Evolutionary conservation across 2,113 vertebrate genomes (phyloP).

Genomic region (Crotophaga sulcirostris): DNA sequence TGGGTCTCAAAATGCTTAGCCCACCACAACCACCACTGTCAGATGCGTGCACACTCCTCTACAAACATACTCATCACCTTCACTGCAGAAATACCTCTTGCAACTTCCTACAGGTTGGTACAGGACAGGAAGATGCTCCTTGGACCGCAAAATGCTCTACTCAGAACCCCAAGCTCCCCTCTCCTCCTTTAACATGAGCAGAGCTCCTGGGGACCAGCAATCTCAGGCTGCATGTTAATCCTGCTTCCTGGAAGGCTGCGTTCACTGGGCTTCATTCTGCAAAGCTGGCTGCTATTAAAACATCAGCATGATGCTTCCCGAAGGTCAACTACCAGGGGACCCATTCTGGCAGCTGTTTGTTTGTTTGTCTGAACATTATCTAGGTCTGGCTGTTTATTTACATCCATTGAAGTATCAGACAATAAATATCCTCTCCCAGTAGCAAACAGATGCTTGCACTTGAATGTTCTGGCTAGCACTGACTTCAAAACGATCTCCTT

Average conservation of each 20-base stretch:
- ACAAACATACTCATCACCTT: neutral
- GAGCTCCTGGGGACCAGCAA: neutral
- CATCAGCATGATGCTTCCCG: conserved; percentile 65
- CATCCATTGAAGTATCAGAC: conserved; percentile 78
- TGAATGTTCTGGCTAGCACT: conserved; percentile 57
- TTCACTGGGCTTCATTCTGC: neutral
- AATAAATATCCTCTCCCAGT: conserved; percentile 81
- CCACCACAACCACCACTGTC: too few species aligned
- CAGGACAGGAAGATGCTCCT: rapidly evolving
- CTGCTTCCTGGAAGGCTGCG: neutral
- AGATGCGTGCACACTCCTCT: neutral
- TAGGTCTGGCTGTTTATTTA: conserved; percentile 78
- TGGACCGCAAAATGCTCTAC: neutral
- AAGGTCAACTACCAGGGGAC: conserved; percentile 78
- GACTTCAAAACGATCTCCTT: conserved; percentile 74
- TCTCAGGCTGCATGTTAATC: neutral
- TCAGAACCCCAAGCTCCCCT: neutral
- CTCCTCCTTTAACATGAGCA: neutral
- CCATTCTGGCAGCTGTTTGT: conserved; percentile 78
- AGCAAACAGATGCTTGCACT: conserved; percentile 81
- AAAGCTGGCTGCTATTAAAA: conserved; percentile 74
- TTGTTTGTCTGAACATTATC: conserved; percentile 81
- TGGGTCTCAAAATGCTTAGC: neutral
- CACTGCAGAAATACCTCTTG: neutral
- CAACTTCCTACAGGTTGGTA: rapidly evolving